Percentiles rank a stretch among this genome's conserved stretches.
These are phyloP conservation scores for Achatina immaculata DNA, from an alignment of 1,140 invertebrate genomes.

Conservation along the genomic window DNA sequence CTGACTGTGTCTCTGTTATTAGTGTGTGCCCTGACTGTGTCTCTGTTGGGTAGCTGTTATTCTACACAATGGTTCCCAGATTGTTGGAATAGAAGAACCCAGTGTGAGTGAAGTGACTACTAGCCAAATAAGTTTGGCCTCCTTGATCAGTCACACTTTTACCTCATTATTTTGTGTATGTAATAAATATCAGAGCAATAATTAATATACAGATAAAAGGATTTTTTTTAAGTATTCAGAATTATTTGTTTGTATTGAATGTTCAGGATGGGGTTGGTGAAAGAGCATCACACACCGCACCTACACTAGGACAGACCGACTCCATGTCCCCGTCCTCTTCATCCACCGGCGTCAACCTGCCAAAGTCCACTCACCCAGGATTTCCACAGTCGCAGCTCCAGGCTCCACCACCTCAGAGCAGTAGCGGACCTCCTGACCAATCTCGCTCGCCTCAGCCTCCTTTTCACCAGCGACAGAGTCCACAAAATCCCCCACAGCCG, in stretches of 20 bases:
- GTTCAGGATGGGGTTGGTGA: constrained; percentile 18
- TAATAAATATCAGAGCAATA: too few species aligned
- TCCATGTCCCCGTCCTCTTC: constrained; percentile 37
- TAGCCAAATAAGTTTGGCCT: too few species aligned
- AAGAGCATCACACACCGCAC: constrained; percentile 4
- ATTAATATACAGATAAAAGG: too few species aligned
- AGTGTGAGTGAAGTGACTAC: too few species aligned
- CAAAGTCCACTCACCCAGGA: constrained; percentile 28
- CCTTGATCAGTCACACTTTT: background rate
- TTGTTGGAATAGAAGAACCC: too few species aligned
- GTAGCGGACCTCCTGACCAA: constrained; percentile 33
- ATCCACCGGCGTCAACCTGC: constrained; percentile 37
- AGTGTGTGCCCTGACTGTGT: too few species aligned
- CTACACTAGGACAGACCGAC: constrained; percentile 24
- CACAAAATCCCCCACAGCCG: background rate
- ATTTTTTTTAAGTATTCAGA: too few species aligned
- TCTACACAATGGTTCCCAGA: too few species aligned
- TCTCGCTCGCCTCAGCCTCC: constrained; percentile 45
- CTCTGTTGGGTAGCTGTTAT: too few species aligned
- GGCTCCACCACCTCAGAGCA: background rate
- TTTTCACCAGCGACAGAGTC: constrained; percentile 13
- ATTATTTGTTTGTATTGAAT: background rate
- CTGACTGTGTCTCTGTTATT: too few species aligned
- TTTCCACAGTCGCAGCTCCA: constrained; percentile 20
- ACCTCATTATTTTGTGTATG: background rate